Percentiles rank a stretch among this genome's conserved stretches.
These are phyloP conservation scores for Oryzias dopingdopingensis DNA, from an alignment of 2,797 vertebrate genomes.

Conservation along the genomic window DNA sequence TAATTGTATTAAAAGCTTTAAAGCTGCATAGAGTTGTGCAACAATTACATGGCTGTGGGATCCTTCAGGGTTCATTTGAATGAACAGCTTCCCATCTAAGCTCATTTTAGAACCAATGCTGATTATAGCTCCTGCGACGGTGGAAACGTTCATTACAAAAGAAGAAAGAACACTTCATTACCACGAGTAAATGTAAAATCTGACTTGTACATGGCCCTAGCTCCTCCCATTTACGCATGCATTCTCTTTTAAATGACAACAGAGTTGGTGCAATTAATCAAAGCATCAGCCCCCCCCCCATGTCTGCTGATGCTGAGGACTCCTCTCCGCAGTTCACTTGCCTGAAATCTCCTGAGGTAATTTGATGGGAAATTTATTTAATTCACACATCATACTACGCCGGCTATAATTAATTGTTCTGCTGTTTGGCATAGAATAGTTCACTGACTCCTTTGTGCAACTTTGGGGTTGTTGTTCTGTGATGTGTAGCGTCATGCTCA, in stretches of 20 bases:
- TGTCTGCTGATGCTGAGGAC: conserved; percentile 63
- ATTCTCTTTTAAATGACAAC: conserved; percentile 30
- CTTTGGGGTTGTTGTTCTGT: conserved; percentile 42
- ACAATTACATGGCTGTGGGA: not conserved
- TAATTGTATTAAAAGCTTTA: conserved; percentile 4
- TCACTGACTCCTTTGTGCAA: conserved; percentile 75
- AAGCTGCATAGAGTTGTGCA: not conserved
- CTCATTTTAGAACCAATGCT: not conserved
- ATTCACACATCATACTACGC: conserved; percentile 76
- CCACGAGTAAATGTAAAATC: conserved; percentile 27
- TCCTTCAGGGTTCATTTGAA: not conserved
- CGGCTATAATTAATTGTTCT: conserved; percentile 80
- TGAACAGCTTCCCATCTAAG: not conserved
- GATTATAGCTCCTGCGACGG: not conserved
- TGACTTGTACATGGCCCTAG: conserved; percentile 16
- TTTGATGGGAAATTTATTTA: conserved; percentile 76
- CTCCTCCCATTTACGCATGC: conserved; percentile 9
- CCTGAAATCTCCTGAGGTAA: conserved; percentile 75
- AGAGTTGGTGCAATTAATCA: conserved; percentile 64
- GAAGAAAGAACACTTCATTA: not conserved
- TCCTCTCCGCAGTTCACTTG: conserved; percentile 63
- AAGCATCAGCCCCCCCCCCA: conserved; percentile 56
- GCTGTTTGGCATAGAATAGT: conserved; percentile 72
- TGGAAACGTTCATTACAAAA: not conserved
- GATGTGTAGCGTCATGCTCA: conserved; percentile 40